A percentile compares a stretch with the other conserved stretches of the same genome.
Conservation (phyloP, 2,113 vertebrate genomes). For the Montifringilla adamsi region DNA sequence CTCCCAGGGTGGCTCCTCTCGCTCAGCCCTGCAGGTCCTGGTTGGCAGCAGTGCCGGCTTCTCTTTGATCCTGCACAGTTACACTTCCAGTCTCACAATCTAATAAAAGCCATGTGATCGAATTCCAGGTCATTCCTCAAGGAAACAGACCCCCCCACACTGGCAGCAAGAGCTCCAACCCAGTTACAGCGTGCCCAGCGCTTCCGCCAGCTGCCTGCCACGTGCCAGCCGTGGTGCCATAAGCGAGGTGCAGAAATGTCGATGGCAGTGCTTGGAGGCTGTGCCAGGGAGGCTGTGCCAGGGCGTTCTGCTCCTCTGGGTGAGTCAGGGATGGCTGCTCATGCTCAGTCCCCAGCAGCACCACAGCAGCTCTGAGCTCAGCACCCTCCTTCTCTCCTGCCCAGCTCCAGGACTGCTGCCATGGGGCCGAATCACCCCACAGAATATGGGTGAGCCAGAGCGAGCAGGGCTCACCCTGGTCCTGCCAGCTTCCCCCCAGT, state of each 20-base stretch:
- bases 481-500: background rate
- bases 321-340: background rate
- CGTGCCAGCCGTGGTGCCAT: background rate
- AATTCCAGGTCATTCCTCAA: slow-evolving; percentile 68
- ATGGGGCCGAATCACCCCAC: accelerated
- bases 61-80: slow-evolving; percentile 17
- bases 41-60: background rate
- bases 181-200: slow-evolving; percentile 16
- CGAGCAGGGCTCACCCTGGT: background rate
- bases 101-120: background rate
- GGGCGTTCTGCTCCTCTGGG: background rate
- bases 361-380: background rate
- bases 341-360: background rate
- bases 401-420: accelerated
- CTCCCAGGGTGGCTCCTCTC: background rate
- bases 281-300: background rate
- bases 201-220: background rate
- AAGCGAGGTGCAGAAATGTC: slow-evolving; percentile 17
- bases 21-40: background rate
- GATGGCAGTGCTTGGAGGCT: background rate
- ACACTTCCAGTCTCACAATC: background rate
- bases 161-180: background rate
- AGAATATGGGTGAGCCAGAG: background rate
- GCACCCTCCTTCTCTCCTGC: background rate
- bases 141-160: slow-evolving; percentile 41